These are phyloP conservation scores for Actinostola sp. DNA, from an alignment of 92 coral and sea anemone species.

Conservation along the genomic window DNA sequence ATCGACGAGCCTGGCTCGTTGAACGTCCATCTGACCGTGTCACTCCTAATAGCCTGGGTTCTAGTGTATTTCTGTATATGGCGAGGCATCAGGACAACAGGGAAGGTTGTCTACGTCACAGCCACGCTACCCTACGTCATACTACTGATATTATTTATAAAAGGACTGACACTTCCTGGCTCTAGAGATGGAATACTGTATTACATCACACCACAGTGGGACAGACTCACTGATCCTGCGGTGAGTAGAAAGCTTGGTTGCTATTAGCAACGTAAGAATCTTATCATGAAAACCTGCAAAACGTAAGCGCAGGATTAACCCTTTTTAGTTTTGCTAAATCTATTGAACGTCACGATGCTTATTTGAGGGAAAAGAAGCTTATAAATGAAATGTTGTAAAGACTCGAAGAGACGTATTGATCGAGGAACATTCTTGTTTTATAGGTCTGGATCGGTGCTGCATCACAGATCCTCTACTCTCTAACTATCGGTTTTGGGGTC, in stretches of 20 bases:
- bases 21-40: constrained; percentile 66
- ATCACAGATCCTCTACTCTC: constrained; percentile 80
- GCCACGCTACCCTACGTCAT: constrained; percentile 87
- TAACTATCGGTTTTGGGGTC: constrained; percentile 87
- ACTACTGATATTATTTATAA: constrained; percentile 68
- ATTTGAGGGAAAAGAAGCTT: too few species aligned
- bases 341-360: too few species aligned
- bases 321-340: too few species aligned
- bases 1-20: constrained; percentile 83
- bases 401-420: too few species aligned
- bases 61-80: constrained; percentile 91
- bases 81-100: constrained; percentile 93
- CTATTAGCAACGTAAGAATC: too few species aligned
- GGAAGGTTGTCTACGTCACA: constrained; percentile 97
- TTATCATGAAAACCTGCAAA: too few species aligned
- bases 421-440: background rate
- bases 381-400: too few species aligned
- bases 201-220: constrained; percentile 79
- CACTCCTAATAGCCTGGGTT: constrained; percentile 90
- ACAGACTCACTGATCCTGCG: constrained; percentile 75
- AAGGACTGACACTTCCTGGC: constrained; percentile 90
- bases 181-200: constrained; percentile 69
- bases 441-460: constrained; percentile 97
- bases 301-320: too few species aligned
- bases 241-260: too few species aligned